Base-by-base conservation (phyloP, 2,888 invertebrate genomes). In the Drosophila anomalata region DNA sequence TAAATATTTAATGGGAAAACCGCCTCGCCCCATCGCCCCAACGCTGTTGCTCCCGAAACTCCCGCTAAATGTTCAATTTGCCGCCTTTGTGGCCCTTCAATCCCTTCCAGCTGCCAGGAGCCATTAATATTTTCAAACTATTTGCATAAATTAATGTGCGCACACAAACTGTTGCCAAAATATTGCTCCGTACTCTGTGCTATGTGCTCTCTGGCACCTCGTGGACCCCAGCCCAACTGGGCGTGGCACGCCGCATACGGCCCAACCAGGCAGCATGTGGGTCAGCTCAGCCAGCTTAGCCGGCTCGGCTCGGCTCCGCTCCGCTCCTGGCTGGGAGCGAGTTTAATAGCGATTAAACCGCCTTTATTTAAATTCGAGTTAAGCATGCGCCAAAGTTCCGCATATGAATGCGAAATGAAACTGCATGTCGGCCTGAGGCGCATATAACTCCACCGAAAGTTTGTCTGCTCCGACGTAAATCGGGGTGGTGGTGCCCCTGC, bases 51-150 rank as follows among this genome's bases (percentile, higher is more conserved):
- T 61, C 14, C 22, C 14, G 11, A 36, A 17, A 12, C 44, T 17
- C 33, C 24, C 29, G 55, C 47, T 55, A 56, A 54, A 59, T 55
- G 63, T 54, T 48, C 65, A 44, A 63, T 70, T 70, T 63, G 55
- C 52, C 56, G 52, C 59, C 51, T 56, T 48, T 53, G 57, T 47
- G 53, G n/a, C 52, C 33, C 53, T 33, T 17, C 12, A 12, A 54
- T 22, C 65, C 61, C 55, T 42, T 44, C 41, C 79, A 79, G 73
- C 81, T 83, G 79, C 71, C 75, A 76, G 44, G 39, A 51, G 76
- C 81, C 84, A 84, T 86, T 85, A 83, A 86, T 84, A 84, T 84
- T 86, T 84, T 79, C 79, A 77, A 84, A 84, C 87, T 84, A 84
- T 86, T 83, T 83, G 75, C 84, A 86, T 86, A 84, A 86, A 87